phyloP scores from a whole-genome alignment of 2,888 invertebrate species.

The Didymodactylos carnosus region DNA sequence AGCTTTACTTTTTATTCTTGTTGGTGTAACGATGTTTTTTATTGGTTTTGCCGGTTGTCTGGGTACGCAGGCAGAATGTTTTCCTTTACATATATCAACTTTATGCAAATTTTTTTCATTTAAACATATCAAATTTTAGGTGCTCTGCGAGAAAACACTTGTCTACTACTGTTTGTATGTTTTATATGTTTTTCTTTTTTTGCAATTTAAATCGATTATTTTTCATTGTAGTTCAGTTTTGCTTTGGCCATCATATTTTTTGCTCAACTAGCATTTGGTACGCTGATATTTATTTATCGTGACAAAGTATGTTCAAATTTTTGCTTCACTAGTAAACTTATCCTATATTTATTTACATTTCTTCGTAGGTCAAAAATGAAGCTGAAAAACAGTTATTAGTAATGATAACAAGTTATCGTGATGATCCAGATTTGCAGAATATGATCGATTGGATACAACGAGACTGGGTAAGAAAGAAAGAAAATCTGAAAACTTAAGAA shows the following conservation, averaged over 20 bases:
- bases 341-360: too few species aligned
- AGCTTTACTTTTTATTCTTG: constrained; percentile 75
- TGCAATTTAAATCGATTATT: neutral
- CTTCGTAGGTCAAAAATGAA: constrained; percentile 24
- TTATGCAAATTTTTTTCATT: too few species aligned
- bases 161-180: constrained; percentile 8
- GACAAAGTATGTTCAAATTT: constrained; percentile 20
- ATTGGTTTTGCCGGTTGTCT: constrained; percentile 93
- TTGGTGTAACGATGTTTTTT: constrained; percentile 73
- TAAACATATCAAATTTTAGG: too few species aligned
- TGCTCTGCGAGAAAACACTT: constrained; percentile 47
- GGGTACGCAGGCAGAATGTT: too few species aligned
- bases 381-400: constrained; percentile 45
- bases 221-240: constrained; percentile 62
- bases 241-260: constrained; percentile 66
- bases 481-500: too few species aligned
- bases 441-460: constrained; percentile 95
- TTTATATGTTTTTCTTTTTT: neutral
- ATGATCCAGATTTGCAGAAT: constrained; percentile 92
- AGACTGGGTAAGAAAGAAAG: too few species aligned
- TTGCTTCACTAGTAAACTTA: too few species aligned
- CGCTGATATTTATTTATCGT: constrained; percentile 65
- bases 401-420: constrained; percentile 85
- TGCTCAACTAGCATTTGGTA: constrained; percentile 69
- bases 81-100: too few species aligned